Conservation (phyloP, 35 echinoderm and acorn worm genomes). For the Chiridota heheva region DNA sequence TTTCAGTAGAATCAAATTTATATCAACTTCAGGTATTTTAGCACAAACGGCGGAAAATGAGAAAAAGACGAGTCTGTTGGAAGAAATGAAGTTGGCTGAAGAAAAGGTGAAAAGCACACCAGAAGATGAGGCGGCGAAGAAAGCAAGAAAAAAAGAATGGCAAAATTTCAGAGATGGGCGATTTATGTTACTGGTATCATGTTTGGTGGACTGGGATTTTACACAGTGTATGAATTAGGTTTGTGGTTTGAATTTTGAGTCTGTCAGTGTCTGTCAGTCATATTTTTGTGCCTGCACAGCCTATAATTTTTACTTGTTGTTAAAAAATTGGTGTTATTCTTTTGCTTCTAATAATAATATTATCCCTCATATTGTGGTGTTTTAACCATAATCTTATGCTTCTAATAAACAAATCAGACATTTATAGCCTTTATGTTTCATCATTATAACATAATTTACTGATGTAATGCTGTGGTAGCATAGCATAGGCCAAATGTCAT, state of each 20-base stretch:
- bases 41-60: not conserved
- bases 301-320: not conserved
- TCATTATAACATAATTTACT: no score
- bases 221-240: constrained; percentile 72
- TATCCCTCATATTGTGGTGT: no score
- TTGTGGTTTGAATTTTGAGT: not conserved
- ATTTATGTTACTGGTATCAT: constrained; percentile 52
- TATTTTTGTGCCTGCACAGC: not conserved
- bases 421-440: no score
- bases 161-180: constrained; percentile 66
- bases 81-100: constrained; percentile 64
- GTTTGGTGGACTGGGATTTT: constrained; percentile 47
- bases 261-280: not conserved
- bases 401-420: no score
- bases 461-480: no score
- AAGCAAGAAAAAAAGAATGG: constrained; percentile 63
- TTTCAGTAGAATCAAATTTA: not conserved
- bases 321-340: not conserved
- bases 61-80: not conserved
- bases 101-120: constrained; percentile 52
- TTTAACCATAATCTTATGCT: no score
- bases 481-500: no score
- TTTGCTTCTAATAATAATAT: no score
- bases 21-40: constrained; percentile 4
- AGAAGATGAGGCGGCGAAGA: constrained; percentile 56